Conservation (phyloP, 2,113 vertebrate species). For the rabbit (Oryctolagus cuniculus) region DNA sequence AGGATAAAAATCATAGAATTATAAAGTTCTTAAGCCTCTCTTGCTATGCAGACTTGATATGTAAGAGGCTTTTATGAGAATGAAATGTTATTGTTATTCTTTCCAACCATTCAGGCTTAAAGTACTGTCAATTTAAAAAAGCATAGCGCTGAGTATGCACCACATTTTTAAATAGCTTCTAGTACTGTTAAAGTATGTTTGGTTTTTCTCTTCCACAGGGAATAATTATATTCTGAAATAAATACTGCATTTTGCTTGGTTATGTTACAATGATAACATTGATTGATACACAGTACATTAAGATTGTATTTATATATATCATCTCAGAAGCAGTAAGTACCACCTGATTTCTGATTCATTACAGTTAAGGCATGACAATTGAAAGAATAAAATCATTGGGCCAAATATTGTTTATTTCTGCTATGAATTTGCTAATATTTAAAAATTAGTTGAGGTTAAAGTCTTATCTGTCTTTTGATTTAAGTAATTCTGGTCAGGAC, state of each 20-base stretch:
- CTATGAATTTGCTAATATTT: not conserved
- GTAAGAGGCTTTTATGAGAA: slow-evolving; percentile 35
- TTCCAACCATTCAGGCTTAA: slow-evolving; percentile 13
- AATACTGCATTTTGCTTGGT: slow-evolving; percentile 13
- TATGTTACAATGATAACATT: not conserved
- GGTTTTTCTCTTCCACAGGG: not conserved
- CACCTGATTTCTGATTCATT: not conserved
- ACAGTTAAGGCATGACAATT: not conserved
- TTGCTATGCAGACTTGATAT: slow-evolving; percentile 46
- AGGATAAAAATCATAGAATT: slow-evolving; percentile 50
- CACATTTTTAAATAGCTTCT: not conserved
- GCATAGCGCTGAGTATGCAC: not conserved
- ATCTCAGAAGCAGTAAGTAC: not conserved
- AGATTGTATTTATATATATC: not conserved
- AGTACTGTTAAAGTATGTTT: slow-evolving; percentile 31
- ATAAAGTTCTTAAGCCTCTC: not conserved
- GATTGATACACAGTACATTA: not conserved
- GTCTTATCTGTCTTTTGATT: not conserved
- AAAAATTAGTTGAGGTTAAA: not conserved
- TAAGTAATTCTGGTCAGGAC: not conserved
- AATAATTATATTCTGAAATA: slow-evolving; percentile 25
- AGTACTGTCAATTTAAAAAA: slow-evolving; percentile 41
- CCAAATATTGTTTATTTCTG: not conserved
- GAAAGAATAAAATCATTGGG: not conserved
- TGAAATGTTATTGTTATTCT: slow-evolving; percentile 52